phyloP scores from a whole-genome alignment of 2,797 vertebrate genomes.

The Bovichtus diacanthus region DNA sequence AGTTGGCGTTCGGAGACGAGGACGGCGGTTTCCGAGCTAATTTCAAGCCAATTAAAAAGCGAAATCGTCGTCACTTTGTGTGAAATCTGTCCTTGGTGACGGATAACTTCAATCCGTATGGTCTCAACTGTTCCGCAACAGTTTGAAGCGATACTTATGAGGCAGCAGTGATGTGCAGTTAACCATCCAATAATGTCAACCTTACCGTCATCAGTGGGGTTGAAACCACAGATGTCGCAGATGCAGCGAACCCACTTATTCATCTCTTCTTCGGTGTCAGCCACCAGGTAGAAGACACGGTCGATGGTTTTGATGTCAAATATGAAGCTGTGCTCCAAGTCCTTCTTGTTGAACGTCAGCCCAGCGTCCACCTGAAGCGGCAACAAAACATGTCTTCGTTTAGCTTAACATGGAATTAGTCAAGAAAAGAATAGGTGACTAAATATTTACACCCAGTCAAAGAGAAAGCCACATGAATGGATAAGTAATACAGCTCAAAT shows the following conservation, averaged over 20 bases:
- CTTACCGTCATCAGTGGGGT: conserved; percentile 98
- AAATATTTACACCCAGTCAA: not conserved
- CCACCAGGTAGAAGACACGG: conserved; percentile 97
- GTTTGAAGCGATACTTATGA: not conserved
- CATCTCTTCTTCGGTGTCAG: conserved; percentile 99
- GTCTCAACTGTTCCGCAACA: not conserved
- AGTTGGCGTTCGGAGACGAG: no score
- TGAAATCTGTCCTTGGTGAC: not conserved
- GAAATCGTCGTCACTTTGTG: not conserved
- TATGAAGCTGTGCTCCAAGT: conserved; percentile 99
- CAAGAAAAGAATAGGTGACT: not conserved
- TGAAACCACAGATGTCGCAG: conserved; percentile 99
- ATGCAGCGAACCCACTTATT: conserved; percentile 99
- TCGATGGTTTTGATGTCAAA: conserved; percentile 99
- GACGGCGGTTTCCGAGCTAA: no score
- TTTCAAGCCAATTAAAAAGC: no score
- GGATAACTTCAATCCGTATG: not conserved
- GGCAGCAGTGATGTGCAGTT: not conserved
- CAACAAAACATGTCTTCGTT: not conserved
- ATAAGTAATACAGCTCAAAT: not conserved
- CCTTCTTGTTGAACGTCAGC: conserved; percentile 97
- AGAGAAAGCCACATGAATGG: not conserved
- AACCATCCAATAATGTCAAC: not conserved
- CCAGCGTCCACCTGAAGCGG: conserved; percentile 91
- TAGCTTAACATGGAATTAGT: not conserved